These are phyloP conservation scores for Anolis sagrei DNA, from an alignment of 2,113 vertebrate species.

Conservation along the genomic window DNA sequence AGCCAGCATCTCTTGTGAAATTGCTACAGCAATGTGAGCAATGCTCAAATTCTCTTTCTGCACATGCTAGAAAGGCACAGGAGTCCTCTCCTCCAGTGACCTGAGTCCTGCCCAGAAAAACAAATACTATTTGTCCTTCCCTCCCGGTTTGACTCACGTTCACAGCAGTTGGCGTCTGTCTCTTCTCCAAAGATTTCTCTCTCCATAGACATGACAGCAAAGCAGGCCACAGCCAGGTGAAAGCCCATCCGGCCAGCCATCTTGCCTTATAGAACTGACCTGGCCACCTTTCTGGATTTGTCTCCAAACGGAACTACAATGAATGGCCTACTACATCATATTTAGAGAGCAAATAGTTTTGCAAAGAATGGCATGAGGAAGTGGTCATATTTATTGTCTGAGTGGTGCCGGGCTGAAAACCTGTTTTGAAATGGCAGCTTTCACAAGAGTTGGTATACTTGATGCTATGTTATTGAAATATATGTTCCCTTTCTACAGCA, in stretches of 20 bases:
- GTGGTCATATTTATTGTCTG: background rate
- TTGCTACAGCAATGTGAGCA: background rate
- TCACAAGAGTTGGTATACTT: background rate
- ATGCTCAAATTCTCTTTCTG: background rate
- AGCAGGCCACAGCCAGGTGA: background rate
- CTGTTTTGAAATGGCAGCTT: background rate
- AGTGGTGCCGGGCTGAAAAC: background rate
- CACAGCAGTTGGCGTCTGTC: constrained; percentile 9
- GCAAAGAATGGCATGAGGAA: background rate
- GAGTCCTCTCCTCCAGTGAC: background rate
- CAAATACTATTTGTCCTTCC: background rate
- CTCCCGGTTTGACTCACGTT: background rate
- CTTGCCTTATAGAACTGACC: background rate
- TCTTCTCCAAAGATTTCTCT: constrained; percentile 1
- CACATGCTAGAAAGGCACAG: background rate
- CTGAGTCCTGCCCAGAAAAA: no score
- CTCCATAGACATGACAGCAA: background rate
- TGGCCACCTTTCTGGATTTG: background rate
- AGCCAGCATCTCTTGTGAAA: no score
- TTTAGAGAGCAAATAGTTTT: background rate
- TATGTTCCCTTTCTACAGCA: background rate
- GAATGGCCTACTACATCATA: background rate
- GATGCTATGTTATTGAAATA: background rate
- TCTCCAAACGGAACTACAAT: no score
- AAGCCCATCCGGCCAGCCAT: background rate